phyloP scores from a whole-genome alignment of 92 coral and sea anemone genomes.

The Bergia sp. region DNA sequence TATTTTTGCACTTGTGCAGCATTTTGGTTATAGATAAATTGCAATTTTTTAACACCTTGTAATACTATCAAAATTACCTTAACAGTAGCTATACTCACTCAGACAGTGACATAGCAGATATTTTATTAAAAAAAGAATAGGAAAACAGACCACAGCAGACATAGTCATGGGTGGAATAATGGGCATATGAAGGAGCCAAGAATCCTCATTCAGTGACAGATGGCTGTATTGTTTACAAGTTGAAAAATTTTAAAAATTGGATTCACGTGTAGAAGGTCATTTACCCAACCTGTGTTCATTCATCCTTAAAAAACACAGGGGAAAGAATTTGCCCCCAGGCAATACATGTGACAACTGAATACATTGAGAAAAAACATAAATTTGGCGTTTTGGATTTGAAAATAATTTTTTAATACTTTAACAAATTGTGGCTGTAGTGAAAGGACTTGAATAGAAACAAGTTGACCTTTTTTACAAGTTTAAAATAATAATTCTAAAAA shows the following conservation, averaged over 20 bases:
- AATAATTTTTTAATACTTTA: too few relatives aligned
- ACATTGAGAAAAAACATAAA: too few relatives aligned
- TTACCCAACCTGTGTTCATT: not conserved
- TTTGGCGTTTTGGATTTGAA: not conserved
- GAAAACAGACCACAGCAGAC: not conserved
- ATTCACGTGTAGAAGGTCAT: not conserved
- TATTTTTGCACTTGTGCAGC: not conserved
- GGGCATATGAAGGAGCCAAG: not conserved
- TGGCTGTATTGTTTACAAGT: constrained; percentile 15
- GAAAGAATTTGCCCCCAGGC: constrained; percentile 10
- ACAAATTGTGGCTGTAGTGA: not conserved
- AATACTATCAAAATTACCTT: too few relatives aligned
- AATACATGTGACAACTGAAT: not conserved
- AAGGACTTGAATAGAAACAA: too few relatives aligned
- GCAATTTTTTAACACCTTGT: not conserved
- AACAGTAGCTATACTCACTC: not conserved
- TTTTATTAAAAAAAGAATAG: not conserved
- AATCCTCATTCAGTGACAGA: not conserved
- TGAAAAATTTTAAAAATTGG: not conserved
- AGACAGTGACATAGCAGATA: too few relatives aligned
- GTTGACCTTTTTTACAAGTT: not conserved
- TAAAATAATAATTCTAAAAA: not conserved
- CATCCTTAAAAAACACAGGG: not conserved
- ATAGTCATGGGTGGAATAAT: not conserved
- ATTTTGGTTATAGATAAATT: not conserved